Percentiles rank a stretch among this genome's conserved stretches.
Evolutionary conservation across 2,113 vertebrate species (phyloP).

Genomic region (Nothocercus nigrocapillus): DNA sequence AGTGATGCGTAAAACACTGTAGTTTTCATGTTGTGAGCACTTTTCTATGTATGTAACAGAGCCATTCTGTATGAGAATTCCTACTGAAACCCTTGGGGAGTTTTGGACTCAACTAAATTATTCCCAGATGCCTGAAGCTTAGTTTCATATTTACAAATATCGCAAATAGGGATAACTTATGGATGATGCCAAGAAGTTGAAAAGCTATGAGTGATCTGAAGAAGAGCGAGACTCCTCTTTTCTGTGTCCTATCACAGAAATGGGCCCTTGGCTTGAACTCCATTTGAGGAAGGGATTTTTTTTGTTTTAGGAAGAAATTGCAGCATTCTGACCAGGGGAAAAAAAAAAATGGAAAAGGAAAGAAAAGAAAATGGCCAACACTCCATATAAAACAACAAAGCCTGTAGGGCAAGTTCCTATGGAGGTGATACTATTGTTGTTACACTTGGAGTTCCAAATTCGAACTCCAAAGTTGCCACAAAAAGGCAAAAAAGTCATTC

Average conservation of each 20-base stretch:
- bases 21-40: background rate
- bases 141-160: background rate
- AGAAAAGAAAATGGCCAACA: background rate
- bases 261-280: background rate
- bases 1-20: background rate
- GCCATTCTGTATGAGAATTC: background rate
- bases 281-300: background rate
- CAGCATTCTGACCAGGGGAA: background rate
- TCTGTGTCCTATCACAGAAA: background rate
- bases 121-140: background rate
- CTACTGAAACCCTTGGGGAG: background rate
- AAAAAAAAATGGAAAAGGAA: background rate
- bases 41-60: background rate
- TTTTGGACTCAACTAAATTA: background rate
- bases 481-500: background rate
- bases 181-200: background rate
- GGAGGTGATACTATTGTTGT: background rate
- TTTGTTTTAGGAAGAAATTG: background rate
- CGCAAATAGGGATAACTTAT: background rate
- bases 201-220: background rate
- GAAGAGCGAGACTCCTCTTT: background rate
- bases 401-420: background rate
- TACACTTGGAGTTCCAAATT: background rate
- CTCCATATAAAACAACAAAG: background rate
- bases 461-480: background rate